A percentile compares a stretch with the other conserved stretches of the same genome.
Conservation (phyloP, 2,888 invertebrate genomes). For the Tuberolachnus salignus region DNA sequence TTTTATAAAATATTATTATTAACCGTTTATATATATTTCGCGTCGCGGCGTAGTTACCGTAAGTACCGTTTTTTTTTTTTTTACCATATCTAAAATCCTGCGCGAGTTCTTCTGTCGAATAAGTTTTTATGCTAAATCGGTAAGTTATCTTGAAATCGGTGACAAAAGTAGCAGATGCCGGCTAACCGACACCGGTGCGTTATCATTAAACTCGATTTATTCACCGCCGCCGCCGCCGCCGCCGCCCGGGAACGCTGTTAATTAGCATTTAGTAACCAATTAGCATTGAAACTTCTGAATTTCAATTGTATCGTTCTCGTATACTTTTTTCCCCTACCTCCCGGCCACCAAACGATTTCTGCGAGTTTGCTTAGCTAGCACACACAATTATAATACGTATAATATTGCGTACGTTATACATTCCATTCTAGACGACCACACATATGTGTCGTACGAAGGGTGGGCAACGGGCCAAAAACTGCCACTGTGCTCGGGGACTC, state of each 20-base stretch:
- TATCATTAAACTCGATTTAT: neutral
- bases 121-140: neutral
- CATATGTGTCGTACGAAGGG: conserved; percentile 30
- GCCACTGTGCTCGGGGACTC: neutral
- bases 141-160: neutral
- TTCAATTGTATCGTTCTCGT: neutral
- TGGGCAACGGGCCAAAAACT: conserved; percentile 40
- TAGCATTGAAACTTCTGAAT: neutral
- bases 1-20: neutral
- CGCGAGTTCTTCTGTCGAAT: too few relatives aligned
- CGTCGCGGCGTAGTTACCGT: too few relatives aligned
- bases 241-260: neutral
- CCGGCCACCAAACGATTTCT: neutral
- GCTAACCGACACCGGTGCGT: neutral
- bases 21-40: too few relatives aligned
- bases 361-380: conserved; percentile 8
- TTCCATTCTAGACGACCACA: conserved; percentile 42
- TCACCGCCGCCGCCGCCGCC: neutral
- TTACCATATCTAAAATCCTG: too few relatives aligned
- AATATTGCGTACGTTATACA: neutral
- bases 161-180: neutral
- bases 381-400: too few relatives aligned
- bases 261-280: conserved; percentile 12
- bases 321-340: conserved; percentile 10
- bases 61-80: too few relatives aligned